Evolutionary conservation across 2,113 vertebrate species (phyloP), one percentile per base, ranked within the genome.

Genomic region (Pampusana beccarii): DNA sequence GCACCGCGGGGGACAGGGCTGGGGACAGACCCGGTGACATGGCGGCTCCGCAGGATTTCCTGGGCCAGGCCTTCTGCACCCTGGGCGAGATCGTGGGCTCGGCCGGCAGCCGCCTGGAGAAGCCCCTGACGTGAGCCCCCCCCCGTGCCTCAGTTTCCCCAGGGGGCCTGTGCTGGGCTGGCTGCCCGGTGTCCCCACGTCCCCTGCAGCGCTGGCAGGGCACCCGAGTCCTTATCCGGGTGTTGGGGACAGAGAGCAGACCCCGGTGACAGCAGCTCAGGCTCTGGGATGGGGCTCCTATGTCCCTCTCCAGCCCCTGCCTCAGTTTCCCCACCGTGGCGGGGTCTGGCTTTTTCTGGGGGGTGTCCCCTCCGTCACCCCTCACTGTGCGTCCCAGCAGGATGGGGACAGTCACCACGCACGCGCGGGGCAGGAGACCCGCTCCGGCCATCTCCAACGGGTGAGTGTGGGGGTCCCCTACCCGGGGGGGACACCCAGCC

Each of bases 11-110:
- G 23, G 28, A 9, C 11, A 3, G 67, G 25, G 58, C 7, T 6
- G 28, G 38, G 38, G 38, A 36, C 34, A 9, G 31, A 1, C 15
- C 3, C 5, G 25, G 25, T 80, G 80, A 62, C 26, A 11, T 17
- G 1, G 3, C 8, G n/a, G 38, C 56, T 36, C 73, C 3, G 13
- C 84, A 99, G 99, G 99, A 99, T 97, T 99, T 99, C 95, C 98
- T 99, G 95, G 99, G 99, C 83, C 99, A 99, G 97, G 98, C 98
- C 80, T 99, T 99, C 98, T 99, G 99, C 93, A 99, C 99, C 48
- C 98, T 99, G 7, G 99, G 99, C 7, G 99, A 99, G 97, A 99
- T 99, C 3, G 99, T 99, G 88, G 99, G 99, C 84, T 99, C 99
- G 6, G 98, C 99, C 1, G 99, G 98, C 91, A 99, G 99, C 95